These are phyloP conservation scores for Cavia porcellus DNA, from an alignment of 2,113 vertebrate species.

Conservation along the genomic window DNA sequence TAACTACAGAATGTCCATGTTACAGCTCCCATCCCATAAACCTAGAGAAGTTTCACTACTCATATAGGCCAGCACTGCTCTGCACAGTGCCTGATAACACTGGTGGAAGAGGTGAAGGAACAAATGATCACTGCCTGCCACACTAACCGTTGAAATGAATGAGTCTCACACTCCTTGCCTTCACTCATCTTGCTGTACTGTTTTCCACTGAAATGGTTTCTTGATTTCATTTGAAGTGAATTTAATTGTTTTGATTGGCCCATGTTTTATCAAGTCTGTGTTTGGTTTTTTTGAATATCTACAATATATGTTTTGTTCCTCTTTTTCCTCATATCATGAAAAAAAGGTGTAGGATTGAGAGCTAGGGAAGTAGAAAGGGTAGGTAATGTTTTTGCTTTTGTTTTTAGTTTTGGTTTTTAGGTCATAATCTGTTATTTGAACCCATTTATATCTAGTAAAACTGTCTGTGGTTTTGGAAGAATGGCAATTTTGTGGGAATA, in stretches of 20 bases:
- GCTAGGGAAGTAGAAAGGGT: not conserved
- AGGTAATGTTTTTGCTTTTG: not conserved
- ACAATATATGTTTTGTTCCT: conserved; percentile 7
- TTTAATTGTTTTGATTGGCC: conserved; percentile 5
- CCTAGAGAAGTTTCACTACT: not conserved
- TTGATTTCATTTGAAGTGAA: conserved; percentile 3
- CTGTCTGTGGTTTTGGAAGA: not conserved
- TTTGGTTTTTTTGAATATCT: conserved; percentile 52
- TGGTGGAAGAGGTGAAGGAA: not conserved
- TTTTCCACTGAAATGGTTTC: not conserved
- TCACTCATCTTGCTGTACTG: not conserved
- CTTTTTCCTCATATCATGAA: conserved; percentile 14
- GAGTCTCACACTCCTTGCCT: not conserved
- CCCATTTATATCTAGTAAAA: not conserved
- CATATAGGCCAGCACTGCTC: not conserved
- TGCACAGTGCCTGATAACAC: not conserved
- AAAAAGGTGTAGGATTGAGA: not conserved
- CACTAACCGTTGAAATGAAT: not conserved
- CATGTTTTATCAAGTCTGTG: not conserved
- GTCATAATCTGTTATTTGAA: not conserved
- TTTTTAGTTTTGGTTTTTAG: not conserved
- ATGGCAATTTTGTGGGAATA: not conserved
- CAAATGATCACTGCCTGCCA: not conserved
- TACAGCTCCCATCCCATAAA: not conserved
- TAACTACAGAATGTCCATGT: not conserved